Base-by-base conservation (phyloP, 2,888 invertebrate species). In the Slavum lentiscoides region DNA sequence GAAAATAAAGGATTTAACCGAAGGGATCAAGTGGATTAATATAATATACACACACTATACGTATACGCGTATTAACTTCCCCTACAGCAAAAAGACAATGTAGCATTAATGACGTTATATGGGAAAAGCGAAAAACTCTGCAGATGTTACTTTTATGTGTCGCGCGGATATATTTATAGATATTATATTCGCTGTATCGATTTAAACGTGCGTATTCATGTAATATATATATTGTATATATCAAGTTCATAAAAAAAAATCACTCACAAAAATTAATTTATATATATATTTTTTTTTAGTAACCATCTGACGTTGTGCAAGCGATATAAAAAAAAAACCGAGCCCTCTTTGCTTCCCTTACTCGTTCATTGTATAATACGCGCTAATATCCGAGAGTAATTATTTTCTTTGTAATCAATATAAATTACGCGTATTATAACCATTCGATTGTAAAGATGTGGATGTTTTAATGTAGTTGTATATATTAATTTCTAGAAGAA, bases 131-230 rank as follows among this genome's bases (percentile, higher is more conserved):
- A 72, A 49, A 77, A 55, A 30, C n/a, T 55, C 23, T 21, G 62
- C 80, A 80, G 70, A 72, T 80, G 80, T 70, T 80, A 80, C 72
- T 64, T 62, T 70, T 59, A 17, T 74, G 39, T 30, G 39, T 30
- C 23, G n/a, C 23, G n/a, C 30, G 37, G 30, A 37, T 37, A n/a
- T 11, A 64, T 64, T 39, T 23, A 49, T 17, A 68, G 15, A 19
- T 69, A n/a, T 53, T 53, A 68, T 53, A 13, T 61, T 13, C 17
- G 55, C 19, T 55, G 53, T 49, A 67, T 8, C 5, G n/a, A 23
- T 21, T n/a, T 43, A 11, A 7, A 49, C 49, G 49, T 49, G 11
- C 9, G 11, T 49, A 9, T 13, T 9, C 8, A 43, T 9, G 7
- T 43, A 17, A 43, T 21, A 21, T 67, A 39, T 49, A 67, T 67